These are phyloP conservation scores for Ceratoteleas bidentatus DNA, from an alignment of 1,140 invertebrate genomes.

Conservation along the genomic window DNA sequence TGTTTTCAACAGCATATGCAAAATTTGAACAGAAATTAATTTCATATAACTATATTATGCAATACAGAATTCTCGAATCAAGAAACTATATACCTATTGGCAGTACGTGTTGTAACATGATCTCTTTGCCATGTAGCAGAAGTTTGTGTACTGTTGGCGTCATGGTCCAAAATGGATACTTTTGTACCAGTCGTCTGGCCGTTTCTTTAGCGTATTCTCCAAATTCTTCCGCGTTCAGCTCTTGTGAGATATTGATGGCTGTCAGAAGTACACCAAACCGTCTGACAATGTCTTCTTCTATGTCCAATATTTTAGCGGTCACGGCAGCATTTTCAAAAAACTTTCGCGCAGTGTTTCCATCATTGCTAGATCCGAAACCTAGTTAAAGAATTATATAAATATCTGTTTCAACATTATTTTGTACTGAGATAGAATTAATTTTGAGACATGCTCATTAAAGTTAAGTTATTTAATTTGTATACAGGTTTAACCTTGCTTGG, in stretches of 20 bases:
- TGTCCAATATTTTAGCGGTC: conserved; percentile 9
- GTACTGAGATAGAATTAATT: neutral
- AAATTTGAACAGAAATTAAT: neutral
- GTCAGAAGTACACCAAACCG: conserved; percentile 3
- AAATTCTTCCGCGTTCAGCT: conserved; percentile 1
- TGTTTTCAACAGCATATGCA: neutral
- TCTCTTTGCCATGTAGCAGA: conserved; percentile 9
- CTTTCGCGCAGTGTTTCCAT: neutral
- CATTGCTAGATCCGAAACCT: conserved; percentile 15
- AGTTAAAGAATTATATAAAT: neutral
- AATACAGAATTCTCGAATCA: neutral
- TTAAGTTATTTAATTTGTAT: neutral
- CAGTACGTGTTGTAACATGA: neutral
- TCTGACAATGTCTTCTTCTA: conserved; percentile 9
- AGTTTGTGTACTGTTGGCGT: conserved; percentile 13
- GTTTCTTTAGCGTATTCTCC: conserved; percentile 3
- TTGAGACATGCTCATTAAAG: neutral
- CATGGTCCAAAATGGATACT: conserved; percentile 8
- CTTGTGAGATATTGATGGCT: conserved; percentile 6
- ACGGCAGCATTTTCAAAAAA: conserved; percentile 6
- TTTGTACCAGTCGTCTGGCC: neutral
- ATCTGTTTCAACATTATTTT: neutral
- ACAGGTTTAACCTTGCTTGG: neutral
- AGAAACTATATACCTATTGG: conserved; percentile 8
- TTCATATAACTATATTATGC: conserved; percentile 4